Evolutionary conservation across 2,888 invertebrate species (phyloP), one percentile per base, ranked within the genome.

Genomic region (Cephonodes hylas): DNA sequence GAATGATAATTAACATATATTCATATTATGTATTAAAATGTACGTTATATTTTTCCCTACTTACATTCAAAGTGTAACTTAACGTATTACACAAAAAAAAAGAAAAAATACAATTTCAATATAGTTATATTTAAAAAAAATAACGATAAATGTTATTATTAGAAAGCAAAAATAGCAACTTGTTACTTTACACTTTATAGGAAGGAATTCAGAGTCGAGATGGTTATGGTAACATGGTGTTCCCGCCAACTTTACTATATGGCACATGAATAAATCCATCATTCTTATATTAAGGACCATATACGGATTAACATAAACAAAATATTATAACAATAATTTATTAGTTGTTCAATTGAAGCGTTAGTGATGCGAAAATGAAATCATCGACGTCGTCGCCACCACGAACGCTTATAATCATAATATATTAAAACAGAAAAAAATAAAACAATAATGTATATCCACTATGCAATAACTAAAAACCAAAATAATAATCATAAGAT

Each of bases 241-340:
- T 85, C 86, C 86, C 86, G 90, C 83, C 89, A 88, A 89, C 88
- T 87, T 85, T 68, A 79, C 72, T 78, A 80, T 91, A 92, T 92
- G 91, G 91, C 91, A 92, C 91, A 88, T 86, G 80, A 83, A 85
- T 78, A 82, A 84, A 79, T 67, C 72, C 76, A 75, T 79, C 85
- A 84, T 85, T 87, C 84, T 89, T 89, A 90, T 86, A 90, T 88
- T 89, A 90, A 89, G 89, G 90, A 91, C 88, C 90, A 88, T 85
- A 80, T 78, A 71, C 64, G 68, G 71, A 73, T 78, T 71, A 76
- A 75, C 71, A 73, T 73, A 75, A 73, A 76, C 70, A 76, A 46
- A 72, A 74, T 31, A 31, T 31, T 53, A 69, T 73, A 78, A 76
- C 76, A 75, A 71, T 68, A 72, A 68, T 68, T 66, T 61, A 61